A percentile compares a stretch with the other conserved stretches of the same genome.
Evolutionary conservation across 2,797 vertebrate genomes (phyloP).

Genomic region (Anisognathus igniventris): DNA sequence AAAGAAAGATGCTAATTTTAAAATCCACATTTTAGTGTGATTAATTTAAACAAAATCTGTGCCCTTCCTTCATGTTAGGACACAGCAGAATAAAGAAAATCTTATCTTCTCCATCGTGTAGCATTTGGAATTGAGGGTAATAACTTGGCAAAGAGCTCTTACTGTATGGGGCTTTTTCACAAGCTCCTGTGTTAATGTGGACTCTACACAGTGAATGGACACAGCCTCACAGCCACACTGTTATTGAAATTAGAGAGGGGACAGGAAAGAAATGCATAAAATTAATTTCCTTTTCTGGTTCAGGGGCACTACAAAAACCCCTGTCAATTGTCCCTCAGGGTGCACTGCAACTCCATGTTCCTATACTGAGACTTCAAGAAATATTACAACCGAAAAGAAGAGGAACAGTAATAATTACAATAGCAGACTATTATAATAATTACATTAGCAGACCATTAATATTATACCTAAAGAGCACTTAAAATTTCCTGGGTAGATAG

Average conservation of each 20-base stretch:
- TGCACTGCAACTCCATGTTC: background rate
- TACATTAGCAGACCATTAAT: background rate
- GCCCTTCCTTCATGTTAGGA: background rate
- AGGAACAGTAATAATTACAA: background rate
- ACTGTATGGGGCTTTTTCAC: background rate
- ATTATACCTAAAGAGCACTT: background rate
- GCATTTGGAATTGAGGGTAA: background rate
- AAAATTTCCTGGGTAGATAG: background rate
- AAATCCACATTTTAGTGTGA: background rate
- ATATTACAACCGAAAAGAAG: background rate
- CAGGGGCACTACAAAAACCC: background rate
- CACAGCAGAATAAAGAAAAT: background rate
- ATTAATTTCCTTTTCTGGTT: background rate
- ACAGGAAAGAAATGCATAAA: background rate
- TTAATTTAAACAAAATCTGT: background rate
- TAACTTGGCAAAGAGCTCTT: background rate
- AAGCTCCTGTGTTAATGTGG: rapidly evolving
- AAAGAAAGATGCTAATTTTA: background rate
- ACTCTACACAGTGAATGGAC: background rate
- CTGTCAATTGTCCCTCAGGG: background rate
- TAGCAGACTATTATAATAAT: background rate
- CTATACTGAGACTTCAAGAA: background rate
- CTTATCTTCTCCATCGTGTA: background rate
- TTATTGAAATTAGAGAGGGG: background rate
- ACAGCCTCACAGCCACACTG: background rate